Percentiles rank a stretch among this genome's conserved stretches.
These are phyloP conservation scores for Drosophila borborema DNA, from an alignment of 2,888 invertebrate species.

Conservation along the genomic window DNA sequence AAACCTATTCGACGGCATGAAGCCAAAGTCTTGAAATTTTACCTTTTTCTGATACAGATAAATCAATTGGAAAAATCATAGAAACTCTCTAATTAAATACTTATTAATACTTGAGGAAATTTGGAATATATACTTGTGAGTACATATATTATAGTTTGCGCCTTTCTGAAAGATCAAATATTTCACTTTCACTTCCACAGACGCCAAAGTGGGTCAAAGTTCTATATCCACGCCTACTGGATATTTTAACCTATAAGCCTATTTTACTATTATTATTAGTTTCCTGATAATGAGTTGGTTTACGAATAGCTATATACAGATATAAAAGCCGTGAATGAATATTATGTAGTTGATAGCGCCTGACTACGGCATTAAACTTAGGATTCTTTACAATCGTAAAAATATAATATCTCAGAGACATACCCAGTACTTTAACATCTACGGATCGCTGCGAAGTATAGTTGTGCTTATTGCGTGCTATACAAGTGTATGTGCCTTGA, in stretches of 20 bases:
- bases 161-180: too few species aligned
- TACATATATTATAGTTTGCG: too few species aligned
- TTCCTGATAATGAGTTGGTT: too few species aligned
- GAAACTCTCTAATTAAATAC: neutral
- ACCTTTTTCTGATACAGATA: too few species aligned
- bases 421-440: conserved; percentile 90
- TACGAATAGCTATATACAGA: neutral
- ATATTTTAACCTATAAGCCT: too few species aligned
- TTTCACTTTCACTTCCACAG: neutral
- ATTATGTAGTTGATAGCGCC: neutral
- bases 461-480: conserved; percentile 92
- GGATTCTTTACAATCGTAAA: neutral
- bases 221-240: neutral
- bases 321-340: neutral
- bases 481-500: conserved; percentile 95
- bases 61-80: neutral
- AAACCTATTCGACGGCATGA: neutral
- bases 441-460: conserved; percentile 91
- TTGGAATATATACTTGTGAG: neutral
- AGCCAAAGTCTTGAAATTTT: neutral
- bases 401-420: conserved; percentile 39
- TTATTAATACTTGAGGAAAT: neutral
- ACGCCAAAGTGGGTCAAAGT: neutral
- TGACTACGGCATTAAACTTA: neutral
- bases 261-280: too few species aligned